These are phyloP conservation scores for Calycopis cecrops DNA, from an alignment of 1,140 invertebrate genomes.

Conservation along the genomic window DNA sequence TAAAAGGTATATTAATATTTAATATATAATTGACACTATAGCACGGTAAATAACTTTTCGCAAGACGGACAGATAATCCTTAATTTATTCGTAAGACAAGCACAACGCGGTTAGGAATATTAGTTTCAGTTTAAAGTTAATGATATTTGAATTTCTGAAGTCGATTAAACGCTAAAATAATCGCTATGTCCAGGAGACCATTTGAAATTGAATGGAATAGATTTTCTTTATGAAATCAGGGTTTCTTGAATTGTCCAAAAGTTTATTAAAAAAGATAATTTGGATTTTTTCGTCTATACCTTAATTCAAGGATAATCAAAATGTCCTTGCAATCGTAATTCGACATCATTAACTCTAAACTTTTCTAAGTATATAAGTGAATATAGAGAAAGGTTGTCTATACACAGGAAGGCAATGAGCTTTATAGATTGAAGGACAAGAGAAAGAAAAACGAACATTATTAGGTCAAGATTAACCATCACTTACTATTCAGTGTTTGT, in stretches of 20 bases:
- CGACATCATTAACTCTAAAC: constrained; percentile 17
- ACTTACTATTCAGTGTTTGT: not conserved
- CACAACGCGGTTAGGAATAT: constrained; percentile 34
- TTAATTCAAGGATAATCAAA: too few relatives aligned
- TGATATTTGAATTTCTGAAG: not conserved
- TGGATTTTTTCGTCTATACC: too few relatives aligned
- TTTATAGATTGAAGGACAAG: constrained; percentile 8
- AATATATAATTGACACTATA: constrained; percentile 46
- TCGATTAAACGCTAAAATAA: too few relatives aligned
- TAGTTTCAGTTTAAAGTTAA: constrained; percentile 14
- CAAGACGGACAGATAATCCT: constrained; percentile 37
- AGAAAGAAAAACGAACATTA: not conserved
- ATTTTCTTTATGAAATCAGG: too few relatives aligned
- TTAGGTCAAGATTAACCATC: not conserved
- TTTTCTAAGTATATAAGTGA: constrained; percentile 15
- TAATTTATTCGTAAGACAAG: constrained; percentile 25
- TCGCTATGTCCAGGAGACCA: too few relatives aligned
- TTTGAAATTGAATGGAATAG: too few relatives aligned
- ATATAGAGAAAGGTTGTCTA: constrained; percentile 28
- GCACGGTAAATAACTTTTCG: constrained; percentile 32
- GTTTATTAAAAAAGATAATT: too few relatives aligned
- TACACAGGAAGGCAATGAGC: constrained; percentile 59
- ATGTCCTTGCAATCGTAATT: too few relatives aligned
- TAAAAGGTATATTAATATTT: constrained; percentile 22
- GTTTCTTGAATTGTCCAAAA: too few relatives aligned